Conservation (phyloP, 2,888 invertebrate genomes). For the Disparrhopalites patrizii region DNA sequence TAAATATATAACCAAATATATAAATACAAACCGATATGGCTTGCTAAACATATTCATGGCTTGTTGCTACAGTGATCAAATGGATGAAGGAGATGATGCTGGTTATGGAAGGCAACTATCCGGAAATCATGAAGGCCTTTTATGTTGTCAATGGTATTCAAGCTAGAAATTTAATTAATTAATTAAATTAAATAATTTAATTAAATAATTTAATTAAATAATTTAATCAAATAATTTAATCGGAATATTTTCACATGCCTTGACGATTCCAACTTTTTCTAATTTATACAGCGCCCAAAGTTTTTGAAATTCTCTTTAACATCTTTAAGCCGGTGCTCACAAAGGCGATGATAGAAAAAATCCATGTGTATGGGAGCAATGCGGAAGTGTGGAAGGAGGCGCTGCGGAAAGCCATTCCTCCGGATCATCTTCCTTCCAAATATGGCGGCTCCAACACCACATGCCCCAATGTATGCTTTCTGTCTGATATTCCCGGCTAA, state of each 20-base stretch:
- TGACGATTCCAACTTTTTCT: too few relatives aligned
- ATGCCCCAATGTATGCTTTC: slow-evolving; percentile 5
- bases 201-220: too few relatives aligned
- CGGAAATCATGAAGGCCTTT: slow-evolving; percentile 10
- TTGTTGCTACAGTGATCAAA: slow-evolving; percentile 16
- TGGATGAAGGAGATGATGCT: slow-evolving; percentile 6
- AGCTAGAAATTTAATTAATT: too few relatives aligned
- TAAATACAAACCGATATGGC: too few relatives aligned
- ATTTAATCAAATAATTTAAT: too few relatives aligned
- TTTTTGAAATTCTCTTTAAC: slow-evolving; percentile 15
- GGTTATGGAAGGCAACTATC: slow-evolving; percentile 11
- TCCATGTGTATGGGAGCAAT: slow-evolving; percentile 9
- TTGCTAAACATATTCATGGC: too few relatives aligned
- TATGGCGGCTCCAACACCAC: slow-evolving; percentile 20
- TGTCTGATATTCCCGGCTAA: too few relatives aligned
- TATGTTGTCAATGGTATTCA: slow-evolving; percentile 11
- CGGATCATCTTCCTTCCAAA: slow-evolving; percentile 14
- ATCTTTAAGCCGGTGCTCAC: slow-evolving; percentile 13
- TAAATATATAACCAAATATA: too few relatives aligned
- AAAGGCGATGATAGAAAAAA: slow-evolving; percentile 10
- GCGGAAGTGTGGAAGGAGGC: slow-evolving; percentile 10
- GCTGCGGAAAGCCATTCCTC: background rate
- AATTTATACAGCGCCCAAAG: slow-evolving; percentile 14
- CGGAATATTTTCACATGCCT: too few relatives aligned
- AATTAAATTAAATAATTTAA: too few relatives aligned